A percentile compares a stretch with the other conserved stretches of the same genome.
Conservation (phyloP, 1,140 invertebrate species). For the Alviniconcha marisindica region DNA sequence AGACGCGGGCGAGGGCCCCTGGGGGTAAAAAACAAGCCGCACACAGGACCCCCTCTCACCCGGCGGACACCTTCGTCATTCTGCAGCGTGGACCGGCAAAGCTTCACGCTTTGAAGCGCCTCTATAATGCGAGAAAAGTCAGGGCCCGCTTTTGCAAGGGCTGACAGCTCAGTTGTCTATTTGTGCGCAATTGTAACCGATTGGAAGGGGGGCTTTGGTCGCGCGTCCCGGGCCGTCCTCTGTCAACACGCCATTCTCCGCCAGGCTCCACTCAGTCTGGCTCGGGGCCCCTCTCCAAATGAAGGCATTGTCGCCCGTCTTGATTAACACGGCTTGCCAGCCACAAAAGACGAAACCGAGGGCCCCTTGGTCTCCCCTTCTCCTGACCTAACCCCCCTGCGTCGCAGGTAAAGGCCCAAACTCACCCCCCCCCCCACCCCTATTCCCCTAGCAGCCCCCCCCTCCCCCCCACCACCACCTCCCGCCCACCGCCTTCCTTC, state of each 20-base stretch:
- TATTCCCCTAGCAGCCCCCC: too few species aligned
- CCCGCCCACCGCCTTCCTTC: too few species aligned
- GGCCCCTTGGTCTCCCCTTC: background rate
- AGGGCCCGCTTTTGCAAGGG: background rate
- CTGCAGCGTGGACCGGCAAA: background rate
- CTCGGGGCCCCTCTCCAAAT: conserved; percentile 25
- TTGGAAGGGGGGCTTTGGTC: background rate
- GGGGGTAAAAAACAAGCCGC: too few species aligned
- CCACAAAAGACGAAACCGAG: background rate
- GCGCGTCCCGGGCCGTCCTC: background rate
- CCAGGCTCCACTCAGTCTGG: conserved; percentile 16
- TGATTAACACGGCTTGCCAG: conserved; percentile 12
- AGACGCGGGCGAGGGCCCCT: too few species aligned
- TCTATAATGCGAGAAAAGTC: conserved; percentile 27
- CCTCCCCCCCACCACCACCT: too few species aligned
- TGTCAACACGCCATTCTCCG: conserved; percentile 9
- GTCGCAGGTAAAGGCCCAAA: too few species aligned
- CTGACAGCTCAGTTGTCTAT: conserved; percentile 18
- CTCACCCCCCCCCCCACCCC: too few species aligned
- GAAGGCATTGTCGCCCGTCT: conserved; percentile 7
- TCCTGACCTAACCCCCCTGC: too few species aligned
- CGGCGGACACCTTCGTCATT: background rate
- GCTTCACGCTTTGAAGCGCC: conserved; percentile 21
- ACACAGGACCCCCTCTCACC: too few species aligned
- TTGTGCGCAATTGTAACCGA: conserved; percentile 28